Evolutionary conservation across 1,140 invertebrate species (phyloP), one percentile per base, ranked within the genome.

Genomic region (Amyelois transitella): DNA sequence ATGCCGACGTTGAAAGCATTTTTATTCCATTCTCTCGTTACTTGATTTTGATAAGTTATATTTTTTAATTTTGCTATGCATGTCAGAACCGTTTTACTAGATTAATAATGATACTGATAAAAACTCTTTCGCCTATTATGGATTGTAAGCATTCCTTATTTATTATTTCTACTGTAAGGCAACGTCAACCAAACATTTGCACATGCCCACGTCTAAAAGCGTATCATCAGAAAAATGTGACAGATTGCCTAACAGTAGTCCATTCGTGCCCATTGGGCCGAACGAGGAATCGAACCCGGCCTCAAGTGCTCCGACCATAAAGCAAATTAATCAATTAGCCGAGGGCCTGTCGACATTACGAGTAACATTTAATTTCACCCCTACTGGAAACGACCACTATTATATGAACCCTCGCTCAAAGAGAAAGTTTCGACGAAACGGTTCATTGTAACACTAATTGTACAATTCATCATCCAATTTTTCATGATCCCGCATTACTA

Each of bases 321-420:
- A 86, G 78, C 81, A 86, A 86, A 86, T 84, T 86, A 86, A 86
- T 86, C 83, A 86, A 86, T 86, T 86, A 86, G 79, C 72, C 62
- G 70, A 72, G 81, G 83, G 83, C 83, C 84, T 84, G 82, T 86
- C 83, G 77, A 82, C 76, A 81, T 82, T 81, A 81, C 74, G 68
- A 78, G 66, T 72, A 77, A 82, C 81, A 75, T 86, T 86, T 86
- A 84, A 86, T 84, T 84, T 79, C 75, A 64, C 78, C 82, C 80
- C 75, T 65, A 75, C 58, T 49, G 70, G 69, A 58, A 49, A 60
- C 58, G 50, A 62, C 77, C 66, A 60, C 56, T 62, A 24, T 72
- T 67, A 54, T 12, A 38, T 21, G 53, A 55, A 6, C 53, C 14
- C 45, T 18, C 21, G 17, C 1, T 10, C 0, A 6, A 14, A 6